phyloP scores from a whole-genome alignment of 2,797 vertebrate genomes.

The Telmatherina bonti region DNA sequence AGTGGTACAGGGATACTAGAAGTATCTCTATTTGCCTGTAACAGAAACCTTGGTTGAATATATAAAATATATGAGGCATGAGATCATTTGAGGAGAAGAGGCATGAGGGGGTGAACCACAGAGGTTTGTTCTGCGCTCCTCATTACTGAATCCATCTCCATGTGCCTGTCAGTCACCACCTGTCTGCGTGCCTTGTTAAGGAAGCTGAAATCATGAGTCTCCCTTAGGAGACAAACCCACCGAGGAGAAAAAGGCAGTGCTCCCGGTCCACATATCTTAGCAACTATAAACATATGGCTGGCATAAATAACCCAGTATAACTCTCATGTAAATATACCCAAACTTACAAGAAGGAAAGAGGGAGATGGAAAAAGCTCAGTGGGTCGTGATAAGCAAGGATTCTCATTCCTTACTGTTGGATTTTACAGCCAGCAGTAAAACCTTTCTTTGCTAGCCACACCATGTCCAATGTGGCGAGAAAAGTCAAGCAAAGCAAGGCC shows the following conservation, averaged over 20 bases:
- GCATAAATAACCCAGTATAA: slow-evolving; percentile 60
- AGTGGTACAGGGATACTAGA: slow-evolving; percentile 11
- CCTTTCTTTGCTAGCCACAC: slow-evolving; percentile 46
- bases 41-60: slow-evolving; percentile 60
- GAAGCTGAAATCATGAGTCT: slow-evolving; percentile 64
- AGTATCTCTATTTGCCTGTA: slow-evolving; percentile 59
- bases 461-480: slow-evolving; percentile 55
- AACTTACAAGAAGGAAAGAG: slow-evolving; percentile 51
- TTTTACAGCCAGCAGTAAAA: slow-evolving; percentile 66
- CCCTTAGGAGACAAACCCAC: slow-evolving; percentile 60
- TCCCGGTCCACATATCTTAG: slow-evolving; percentile 59
- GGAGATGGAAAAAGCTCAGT: slow-evolving; percentile 44
- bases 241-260: slow-evolving; percentile 50
- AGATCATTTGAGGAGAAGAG: slow-evolving; percentile 67
- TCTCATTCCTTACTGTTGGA: slow-evolving; percentile 64
- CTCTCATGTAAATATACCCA: slow-evolving; percentile 70
- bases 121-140: slow-evolving; percentile 64
- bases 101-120: slow-evolving; percentile 37
- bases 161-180: slow-evolving; percentile 75
- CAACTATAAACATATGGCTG: slow-evolving; percentile 68
- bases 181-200: slow-evolving; percentile 74
- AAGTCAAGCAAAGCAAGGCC: slow-evolving; percentile 37
- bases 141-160: slow-evolving; percentile 72
- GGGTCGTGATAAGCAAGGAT: slow-evolving; percentile 45
- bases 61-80: slow-evolving; percentile 73